phyloP scores from a whole-genome alignment of 64 coral and sea anemone genomes.

The Trachythela sp. region DNA sequence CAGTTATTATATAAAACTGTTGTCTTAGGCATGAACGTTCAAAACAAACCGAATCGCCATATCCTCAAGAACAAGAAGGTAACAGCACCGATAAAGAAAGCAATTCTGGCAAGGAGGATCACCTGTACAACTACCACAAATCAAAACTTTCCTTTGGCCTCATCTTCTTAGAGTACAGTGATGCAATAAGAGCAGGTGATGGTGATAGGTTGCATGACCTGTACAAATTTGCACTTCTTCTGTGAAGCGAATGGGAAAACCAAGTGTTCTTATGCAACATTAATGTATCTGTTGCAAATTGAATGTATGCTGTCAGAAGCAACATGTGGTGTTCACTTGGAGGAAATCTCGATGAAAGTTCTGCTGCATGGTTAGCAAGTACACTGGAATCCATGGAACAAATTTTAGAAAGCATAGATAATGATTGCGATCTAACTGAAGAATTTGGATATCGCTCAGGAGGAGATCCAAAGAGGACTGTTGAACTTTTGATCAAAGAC shows the following conservation, averaged over 20 bases:
- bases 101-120: conserved; percentile 22
- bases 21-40: not conserved
- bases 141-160: conserved; percentile 40
- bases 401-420: conserved; percentile 18
- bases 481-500: conserved; percentile 20
- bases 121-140: conserved; percentile 39
- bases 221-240: conserved; percentile 6
- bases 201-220: conserved; percentile 14
- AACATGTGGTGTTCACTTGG: conserved; percentile 40
- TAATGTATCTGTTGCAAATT: conserved; percentile 24
- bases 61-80: not conserved
- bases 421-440: conserved; percentile 11
- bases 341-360: conserved; percentile 27
- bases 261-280: conserved; percentile 44
- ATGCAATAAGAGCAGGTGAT: conserved; percentile 46
- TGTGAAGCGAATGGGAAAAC: not conserved
- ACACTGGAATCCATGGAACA: not conserved
- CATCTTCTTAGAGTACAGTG: conserved; percentile 21
- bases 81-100: not conserved
- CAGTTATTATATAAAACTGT: not conserved
- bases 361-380: conserved; percentile 21
- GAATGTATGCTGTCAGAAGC: not conserved
- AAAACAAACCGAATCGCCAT: not conserved
- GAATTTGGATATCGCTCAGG: not conserved
- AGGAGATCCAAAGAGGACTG: not conserved